Base-by-base conservation (phyloP, 2,888 invertebrate genomes). In the Amphiduros pacificus region DNA sequence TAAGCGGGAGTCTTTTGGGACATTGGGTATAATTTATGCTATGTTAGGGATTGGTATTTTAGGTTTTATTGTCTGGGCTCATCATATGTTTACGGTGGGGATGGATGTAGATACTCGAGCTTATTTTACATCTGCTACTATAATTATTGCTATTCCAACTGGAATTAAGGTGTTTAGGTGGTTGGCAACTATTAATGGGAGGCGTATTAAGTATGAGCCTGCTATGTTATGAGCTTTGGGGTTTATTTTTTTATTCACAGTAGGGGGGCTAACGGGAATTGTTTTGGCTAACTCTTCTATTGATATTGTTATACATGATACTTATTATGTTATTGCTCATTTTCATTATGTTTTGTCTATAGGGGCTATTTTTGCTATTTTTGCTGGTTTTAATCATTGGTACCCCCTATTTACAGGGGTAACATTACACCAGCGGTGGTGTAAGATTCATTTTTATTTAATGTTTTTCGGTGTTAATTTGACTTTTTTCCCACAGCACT, bases 121-220 rank as follows among this genome's bases (percentile, higher is more conserved):
- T 26, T 92, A 91, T 80, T 92, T 92, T 81, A 91, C 91, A 0
- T 89, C 91, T 51, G 91, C 90, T 0, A 92, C 91, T 22, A 91
- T 91, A 88, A 89, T 92, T 87, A 92, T 92, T 90, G 91, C 90
- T 0, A 87, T 92, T 0, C 91, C 91, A 0, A 92, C 91, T 22
- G 91, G 91, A 71, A 90, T 92, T 86, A 91, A 91, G 87, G 87
- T 92, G 84, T 91, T 91, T 83, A 88, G 89, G 44, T 91, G 90
- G 87, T 74, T 90, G 83, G 88, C 89, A 0, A 89, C 89, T 17
- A 69, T 90, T 26, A 86, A 88, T 75, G 90, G 90, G 69, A 83
- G 87, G 28, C 86, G 87, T 85, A 78, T 90, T 74, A 84, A 83
- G 56, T 87, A 85, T 73, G 86, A 85, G 0, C 86, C 89, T 0